Evolutionary conservation across 2,113 vertebrate genomes (phyloP), one percentile per base, ranked within the genome.

Genomic region (Myotis lucifugus): DNA sequence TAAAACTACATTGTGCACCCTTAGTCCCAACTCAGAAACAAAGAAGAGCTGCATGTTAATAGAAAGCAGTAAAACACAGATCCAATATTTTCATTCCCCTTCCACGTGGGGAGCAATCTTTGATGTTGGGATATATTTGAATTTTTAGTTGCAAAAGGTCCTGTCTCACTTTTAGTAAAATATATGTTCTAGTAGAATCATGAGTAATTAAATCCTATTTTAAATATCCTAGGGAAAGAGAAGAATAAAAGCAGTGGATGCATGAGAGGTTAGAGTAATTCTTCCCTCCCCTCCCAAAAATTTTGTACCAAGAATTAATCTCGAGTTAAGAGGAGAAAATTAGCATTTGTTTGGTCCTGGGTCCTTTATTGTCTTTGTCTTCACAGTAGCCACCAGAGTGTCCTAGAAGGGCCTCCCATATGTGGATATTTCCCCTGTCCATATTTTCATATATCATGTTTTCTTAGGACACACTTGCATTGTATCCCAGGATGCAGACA

Each of bases 121-220:
- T 52, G 27, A 83, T 73, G 25, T 13, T 89, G 77, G 12, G 10
- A 34, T 82, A 29, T 64, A 48, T 76, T 59, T 78, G 23, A 74
- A 61, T 50, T 14, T 78, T 86, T 69, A 46, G 0, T 89, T 40
- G 25, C 10, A 50, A 34, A 88, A 23, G 46, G 64, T 66, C 54
- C 48, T 67, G 6, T 64, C 54, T 93, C 8, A 73, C n/a, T 85
- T 84, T 61, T 88, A 88, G 29, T 78, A 85, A 96, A 91, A 91
- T 81, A 23, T 19, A 27, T 93, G 14, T 91, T 61, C 48, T 84
- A 42, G 5, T 59, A 69, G 72, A 52, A 40, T 72, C 59, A 50
- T 32, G 15, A 74, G 15, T 37, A 85, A 32, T 73, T 77, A 78
- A 87, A 64, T 54, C 8, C 34, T 82, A 56, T 48, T 72, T 77